Evolutionary conservation across 1,140 invertebrate species (phyloP).

Genomic region (Teleogryllus occipitalis): DNA sequence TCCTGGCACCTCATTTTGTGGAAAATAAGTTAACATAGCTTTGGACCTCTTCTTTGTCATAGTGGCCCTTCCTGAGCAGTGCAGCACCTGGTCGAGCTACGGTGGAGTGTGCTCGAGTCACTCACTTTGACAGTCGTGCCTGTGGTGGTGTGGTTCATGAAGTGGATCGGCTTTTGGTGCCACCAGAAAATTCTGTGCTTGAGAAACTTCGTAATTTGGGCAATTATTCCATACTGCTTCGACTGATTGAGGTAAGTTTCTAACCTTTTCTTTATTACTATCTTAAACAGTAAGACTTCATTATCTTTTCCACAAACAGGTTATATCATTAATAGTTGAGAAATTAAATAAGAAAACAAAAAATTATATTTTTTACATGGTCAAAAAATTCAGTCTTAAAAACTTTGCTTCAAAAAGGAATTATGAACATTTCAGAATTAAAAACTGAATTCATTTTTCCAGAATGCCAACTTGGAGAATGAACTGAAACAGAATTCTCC

Average conservation of each 20-base stretch:
- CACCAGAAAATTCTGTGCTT: slow-evolving; percentile 41
- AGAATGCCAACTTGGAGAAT: slow-evolving; percentile 38
- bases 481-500: slow-evolving; percentile 36
- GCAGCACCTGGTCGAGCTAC: slow-evolving; percentile 42
- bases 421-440: neutral
- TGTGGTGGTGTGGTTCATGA: slow-evolving; percentile 53
- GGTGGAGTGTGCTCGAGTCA: slow-evolving; percentile 53
- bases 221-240: slow-evolving; percentile 38
- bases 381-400: too few species aligned
- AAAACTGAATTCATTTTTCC: slow-evolving; percentile 14
- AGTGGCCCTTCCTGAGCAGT: slow-evolving; percentile 43
- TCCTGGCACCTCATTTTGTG: too few species aligned
- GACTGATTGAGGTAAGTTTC: slow-evolving; percentile 34
- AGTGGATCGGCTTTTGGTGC: slow-evolving; percentile 45
- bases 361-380: too few species aligned
- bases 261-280: too few species aligned
- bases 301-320: too few species aligned
- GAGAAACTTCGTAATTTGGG: slow-evolving; percentile 37
- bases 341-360: too few species aligned
- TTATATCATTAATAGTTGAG: too few species aligned
- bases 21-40: too few species aligned
- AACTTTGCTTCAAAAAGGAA: too few species aligned
- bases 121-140: slow-evolving; percentile 47
- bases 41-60: slow-evolving; percentile 17
- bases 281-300: too few species aligned